Evolutionary conservation across 2,888 invertebrate species (phyloP).

Genomic region (Timema podura): DNA sequence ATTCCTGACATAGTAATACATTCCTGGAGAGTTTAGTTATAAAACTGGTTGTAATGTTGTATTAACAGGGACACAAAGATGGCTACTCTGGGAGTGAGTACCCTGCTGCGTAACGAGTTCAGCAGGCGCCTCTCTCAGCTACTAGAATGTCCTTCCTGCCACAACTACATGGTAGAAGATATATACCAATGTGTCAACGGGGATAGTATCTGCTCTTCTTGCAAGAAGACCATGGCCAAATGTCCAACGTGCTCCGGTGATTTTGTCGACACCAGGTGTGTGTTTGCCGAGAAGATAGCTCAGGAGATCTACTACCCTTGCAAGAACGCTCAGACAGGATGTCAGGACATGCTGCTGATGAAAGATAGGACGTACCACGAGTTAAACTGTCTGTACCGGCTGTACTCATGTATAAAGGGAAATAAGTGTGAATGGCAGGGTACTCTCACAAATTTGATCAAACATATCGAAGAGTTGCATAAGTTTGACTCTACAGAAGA

Average conservation of each 20-base stretch:
- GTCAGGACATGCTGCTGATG: slow-evolving; percentile 8
- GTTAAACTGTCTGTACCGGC: not conserved
- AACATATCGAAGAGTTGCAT: not conserved
- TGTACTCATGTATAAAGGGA: slow-evolving; percentile 4
- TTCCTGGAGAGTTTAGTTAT: no score
- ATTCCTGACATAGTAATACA: no score
- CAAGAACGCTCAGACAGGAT: slow-evolving; percentile 3
- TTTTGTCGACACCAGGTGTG: not conserved
- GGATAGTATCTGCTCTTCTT: not conserved
- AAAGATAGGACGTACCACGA: slow-evolving; percentile 7
- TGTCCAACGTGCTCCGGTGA: not conserved
- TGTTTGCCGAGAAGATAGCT: slow-evolving; percentile 8
- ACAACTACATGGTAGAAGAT: slow-evolving; percentile 6
- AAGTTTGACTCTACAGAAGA: slow-evolving; percentile 13
- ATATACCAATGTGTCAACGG: slow-evolving; percentile 10
- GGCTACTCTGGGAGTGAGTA: slow-evolving; percentile 8
- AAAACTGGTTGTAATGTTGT: no score
- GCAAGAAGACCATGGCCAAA: not conserved
- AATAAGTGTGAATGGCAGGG: not conserved
- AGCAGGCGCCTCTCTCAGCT: slow-evolving; percentile 2
- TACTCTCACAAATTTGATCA: not conserved
- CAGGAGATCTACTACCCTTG: slow-evolving; percentile 16
- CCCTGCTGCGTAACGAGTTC: slow-evolving; percentile 3
- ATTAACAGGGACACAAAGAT: not conserved
- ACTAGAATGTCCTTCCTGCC: slow-evolving; percentile 7